Evolutionary conservation across 1,140 invertebrate species (phyloP).

Genomic region (Pygmarrhopalites habei): DNA sequence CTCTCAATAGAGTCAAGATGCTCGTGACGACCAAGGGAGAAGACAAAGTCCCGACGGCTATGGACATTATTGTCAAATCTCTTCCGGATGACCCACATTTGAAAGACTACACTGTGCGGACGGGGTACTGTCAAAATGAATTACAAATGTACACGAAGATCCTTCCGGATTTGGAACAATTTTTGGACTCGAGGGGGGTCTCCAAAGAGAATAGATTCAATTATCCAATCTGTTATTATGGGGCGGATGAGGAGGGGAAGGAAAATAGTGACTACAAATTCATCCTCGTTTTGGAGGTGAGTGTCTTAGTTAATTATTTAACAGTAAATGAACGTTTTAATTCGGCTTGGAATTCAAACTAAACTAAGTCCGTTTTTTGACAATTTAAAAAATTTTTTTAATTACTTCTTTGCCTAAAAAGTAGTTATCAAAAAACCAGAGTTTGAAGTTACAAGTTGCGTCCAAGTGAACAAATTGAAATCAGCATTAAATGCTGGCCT

Average conservation of each 20-base stretch:
- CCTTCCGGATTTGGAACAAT: conserved; percentile 4
- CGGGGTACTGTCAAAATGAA: not conserved
- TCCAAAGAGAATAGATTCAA: not conserved
- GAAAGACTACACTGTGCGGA: not conserved
- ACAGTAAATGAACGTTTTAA: too few relatives aligned
- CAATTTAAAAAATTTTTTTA: too few relatives aligned
- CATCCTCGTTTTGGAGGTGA: conserved; percentile 13
- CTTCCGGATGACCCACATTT: conserved; percentile 10
- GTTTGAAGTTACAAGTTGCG: too few relatives aligned
- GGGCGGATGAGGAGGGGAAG: not conserved
- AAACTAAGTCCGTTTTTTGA: too few relatives aligned
- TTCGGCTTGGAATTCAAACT: too few relatives aligned
- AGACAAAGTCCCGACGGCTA: not conserved
- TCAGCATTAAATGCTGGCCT: too few relatives aligned
- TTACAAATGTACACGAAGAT: conserved; percentile 25
- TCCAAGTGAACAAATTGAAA: too few relatives aligned
- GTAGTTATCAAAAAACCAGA: too few relatives aligned
- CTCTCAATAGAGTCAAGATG: not conserved
- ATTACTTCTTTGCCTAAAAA: too few relatives aligned
- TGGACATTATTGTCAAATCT: conserved; percentile 13
- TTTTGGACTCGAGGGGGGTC: not conserved
- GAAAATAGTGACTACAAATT: conserved; percentile 5
- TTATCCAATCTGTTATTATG: not conserved
- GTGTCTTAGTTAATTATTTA: too few relatives aligned
- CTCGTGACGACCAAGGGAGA: not conserved